Evolutionary conservation across 2,113 vertebrate genomes (phyloP).

Genomic region (Pterophyllum scalare): DNA sequence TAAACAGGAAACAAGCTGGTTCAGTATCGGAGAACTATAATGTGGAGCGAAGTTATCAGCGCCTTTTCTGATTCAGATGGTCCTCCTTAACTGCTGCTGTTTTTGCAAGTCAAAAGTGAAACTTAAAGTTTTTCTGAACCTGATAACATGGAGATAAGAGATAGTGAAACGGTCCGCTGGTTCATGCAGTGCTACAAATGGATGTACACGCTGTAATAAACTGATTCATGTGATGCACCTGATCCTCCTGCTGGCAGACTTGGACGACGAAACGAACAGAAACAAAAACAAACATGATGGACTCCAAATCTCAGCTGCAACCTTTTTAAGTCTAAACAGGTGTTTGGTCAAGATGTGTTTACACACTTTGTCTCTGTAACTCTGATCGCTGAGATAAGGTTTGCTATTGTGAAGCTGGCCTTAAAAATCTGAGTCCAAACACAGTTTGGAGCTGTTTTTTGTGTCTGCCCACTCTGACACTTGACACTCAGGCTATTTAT

Average conservation of each 20-base stretch:
- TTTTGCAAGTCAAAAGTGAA: constrained; percentile 8
- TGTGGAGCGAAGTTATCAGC: background rate
- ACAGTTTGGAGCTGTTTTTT: background rate
- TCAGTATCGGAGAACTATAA: background rate
- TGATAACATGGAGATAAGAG: constrained; percentile 9
- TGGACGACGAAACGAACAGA: background rate
- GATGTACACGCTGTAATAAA: background rate
- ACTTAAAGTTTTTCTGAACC: background rate
- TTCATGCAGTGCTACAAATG: background rate
- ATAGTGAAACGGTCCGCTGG: background rate
- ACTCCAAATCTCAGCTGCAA: background rate
- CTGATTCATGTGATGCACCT: background rate
- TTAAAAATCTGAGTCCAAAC: background rate
- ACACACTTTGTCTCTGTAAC: background rate
- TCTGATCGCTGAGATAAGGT: background rate
- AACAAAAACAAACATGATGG: background rate
- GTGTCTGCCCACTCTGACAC: background rate
- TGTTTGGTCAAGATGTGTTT: background rate
- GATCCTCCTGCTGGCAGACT: background rate
- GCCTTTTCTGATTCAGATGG: background rate
- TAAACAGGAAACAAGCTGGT: background rate
- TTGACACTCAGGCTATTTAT: background rate
- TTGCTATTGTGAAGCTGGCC: background rate
- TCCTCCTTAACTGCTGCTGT: background rate
- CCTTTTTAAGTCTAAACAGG: background rate